Conservation (phyloP, 2,888 invertebrate genomes). For the Eulithis testata region DNA sequence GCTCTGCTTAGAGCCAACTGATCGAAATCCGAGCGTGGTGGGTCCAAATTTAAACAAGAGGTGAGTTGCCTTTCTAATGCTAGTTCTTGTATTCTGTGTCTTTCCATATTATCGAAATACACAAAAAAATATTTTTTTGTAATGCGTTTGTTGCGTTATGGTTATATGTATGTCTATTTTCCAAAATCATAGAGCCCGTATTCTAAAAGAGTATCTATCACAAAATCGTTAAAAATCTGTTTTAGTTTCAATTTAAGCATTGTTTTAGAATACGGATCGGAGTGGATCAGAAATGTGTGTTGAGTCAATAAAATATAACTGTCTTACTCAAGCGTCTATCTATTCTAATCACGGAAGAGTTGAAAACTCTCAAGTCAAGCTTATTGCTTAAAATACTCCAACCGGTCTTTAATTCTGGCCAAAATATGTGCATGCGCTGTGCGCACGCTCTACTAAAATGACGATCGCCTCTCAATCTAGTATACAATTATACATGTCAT, state of each 20-base stretch:
- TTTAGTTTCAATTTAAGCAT: background rate
- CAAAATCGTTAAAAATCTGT: background rate
- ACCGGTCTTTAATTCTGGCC: background rate
- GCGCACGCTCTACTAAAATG: background rate
- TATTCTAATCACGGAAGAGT: no score
- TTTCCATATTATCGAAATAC: background rate
- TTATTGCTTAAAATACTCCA: background rate
- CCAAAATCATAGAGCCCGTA: constrained; percentile 7
- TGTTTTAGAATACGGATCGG: background rate
- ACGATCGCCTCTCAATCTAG: constrained; percentile 17
- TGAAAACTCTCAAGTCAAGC: no score
- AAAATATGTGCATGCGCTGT: background rate
- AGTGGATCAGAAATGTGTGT: background rate
- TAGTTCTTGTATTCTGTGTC: background rate
- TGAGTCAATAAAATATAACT: no score
- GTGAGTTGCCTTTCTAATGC: background rate
- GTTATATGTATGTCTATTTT: constrained; percentile 6
- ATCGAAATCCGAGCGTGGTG: no score
- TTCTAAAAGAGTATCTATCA: background rate
- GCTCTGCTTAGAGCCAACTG: no score
- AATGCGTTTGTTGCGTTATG: background rate
- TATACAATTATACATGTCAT: constrained; percentile 4
- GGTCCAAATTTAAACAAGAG: background rate
- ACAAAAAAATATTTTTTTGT: background rate
- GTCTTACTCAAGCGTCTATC: no score